Evolutionary conservation across 1,140 invertebrate genomes (phyloP).

Genomic region (Orussus abietinus): DNA sequence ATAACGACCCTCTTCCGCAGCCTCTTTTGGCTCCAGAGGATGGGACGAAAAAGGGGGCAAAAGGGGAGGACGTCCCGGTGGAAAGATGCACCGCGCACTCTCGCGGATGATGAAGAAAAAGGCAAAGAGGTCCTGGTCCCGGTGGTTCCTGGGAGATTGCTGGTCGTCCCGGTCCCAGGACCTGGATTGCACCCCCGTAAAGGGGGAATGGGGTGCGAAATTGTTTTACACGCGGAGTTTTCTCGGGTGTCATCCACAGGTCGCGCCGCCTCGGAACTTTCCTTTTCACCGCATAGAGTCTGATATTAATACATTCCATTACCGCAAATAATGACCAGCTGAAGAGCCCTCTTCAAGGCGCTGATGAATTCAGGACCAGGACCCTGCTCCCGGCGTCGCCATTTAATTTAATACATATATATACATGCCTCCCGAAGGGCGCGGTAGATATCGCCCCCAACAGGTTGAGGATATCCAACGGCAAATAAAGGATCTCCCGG

Average conservation of each 20-base stretch:
- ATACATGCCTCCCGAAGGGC: too few species aligned
- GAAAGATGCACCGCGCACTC: too few species aligned
- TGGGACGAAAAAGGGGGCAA: not conserved
- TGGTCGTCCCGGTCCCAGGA: too few species aligned
- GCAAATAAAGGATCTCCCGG: too few species aligned
- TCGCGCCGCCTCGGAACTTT: not conserved
- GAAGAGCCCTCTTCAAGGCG: constrained; percentile 42
- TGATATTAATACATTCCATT: constrained; percentile 55
- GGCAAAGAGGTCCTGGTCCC: too few species aligned
- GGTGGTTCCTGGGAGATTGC: too few species aligned
- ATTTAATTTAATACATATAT: constrained; percentile 53
- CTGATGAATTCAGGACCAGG: constrained; percentile 28
- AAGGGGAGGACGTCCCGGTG: too few species aligned
- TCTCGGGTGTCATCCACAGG: not conserved
- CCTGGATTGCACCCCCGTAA: constrained; percentile 9
- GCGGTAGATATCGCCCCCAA: too few species aligned
- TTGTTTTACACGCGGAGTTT: constrained; percentile 8
- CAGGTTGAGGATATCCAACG: too few species aligned
- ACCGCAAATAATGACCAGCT: constrained; percentile 48
- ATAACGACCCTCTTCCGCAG: too few species aligned
- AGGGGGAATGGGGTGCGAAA: constrained; percentile 6
- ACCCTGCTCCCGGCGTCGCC: constrained; percentile 29
- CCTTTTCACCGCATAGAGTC: constrained; percentile 26
- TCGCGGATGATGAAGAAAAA: constrained; percentile 8
- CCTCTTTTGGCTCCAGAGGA: too few species aligned